phyloP scores from a whole-genome alignment of 2,113 vertebrate genomes.

The Connochaetes taurinus region DNA sequence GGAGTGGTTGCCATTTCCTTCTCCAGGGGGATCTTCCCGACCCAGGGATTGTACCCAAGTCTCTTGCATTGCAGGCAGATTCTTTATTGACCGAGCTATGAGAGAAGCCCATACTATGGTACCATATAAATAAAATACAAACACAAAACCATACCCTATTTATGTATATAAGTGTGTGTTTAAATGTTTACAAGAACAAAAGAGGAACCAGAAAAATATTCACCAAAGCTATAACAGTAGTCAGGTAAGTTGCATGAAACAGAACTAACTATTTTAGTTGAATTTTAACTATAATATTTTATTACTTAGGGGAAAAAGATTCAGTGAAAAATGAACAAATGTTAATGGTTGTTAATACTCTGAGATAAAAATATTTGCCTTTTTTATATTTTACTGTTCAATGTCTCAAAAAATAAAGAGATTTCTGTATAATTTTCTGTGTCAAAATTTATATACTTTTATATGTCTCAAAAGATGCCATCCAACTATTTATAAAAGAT shows the following conservation, averaged over 20 bases:
- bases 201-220: not conserved
- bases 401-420: not conserved
- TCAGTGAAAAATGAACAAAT: slow-evolving; percentile 15
- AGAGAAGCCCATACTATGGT: not conserved
- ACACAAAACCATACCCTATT: not conserved
- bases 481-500: not conserved
- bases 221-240: not conserved
- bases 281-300: slow-evolving; percentile 31
- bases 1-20: not conserved
- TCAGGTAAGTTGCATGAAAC: slow-evolving; percentile 1
- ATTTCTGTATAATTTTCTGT: not conserved
- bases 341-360: not conserved
- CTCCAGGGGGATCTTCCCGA: not conserved
- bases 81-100: not conserved
- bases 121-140: not conserved
- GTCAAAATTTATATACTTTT: not conserved
- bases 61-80: not conserved
- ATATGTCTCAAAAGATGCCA: not conserved
- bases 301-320: not conserved
- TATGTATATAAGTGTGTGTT: not conserved
- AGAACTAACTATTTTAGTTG: not conserved
- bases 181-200: not conserved
- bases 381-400: not conserved
- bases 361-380: not conserved
- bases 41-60: not conserved